Evolutionary conservation across 2,113 vertebrate species (phyloP).

Genomic region (Brachypodius melanocephalos): DNA sequence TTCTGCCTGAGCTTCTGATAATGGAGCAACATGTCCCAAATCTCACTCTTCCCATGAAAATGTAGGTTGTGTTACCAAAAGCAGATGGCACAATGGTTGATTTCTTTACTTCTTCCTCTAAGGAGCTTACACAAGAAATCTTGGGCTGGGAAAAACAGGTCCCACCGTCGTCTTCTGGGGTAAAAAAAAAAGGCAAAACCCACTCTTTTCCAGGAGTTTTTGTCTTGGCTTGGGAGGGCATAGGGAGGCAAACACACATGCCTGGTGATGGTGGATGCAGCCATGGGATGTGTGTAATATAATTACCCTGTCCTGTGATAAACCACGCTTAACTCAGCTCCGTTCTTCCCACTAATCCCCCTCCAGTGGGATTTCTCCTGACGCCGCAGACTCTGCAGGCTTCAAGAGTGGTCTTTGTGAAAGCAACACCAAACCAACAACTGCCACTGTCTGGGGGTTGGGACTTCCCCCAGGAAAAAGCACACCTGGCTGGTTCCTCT

Average conservation of each 20-base stretch:
- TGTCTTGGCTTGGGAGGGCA: not conserved
- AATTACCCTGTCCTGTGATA: not conserved
- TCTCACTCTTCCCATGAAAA: not conserved
- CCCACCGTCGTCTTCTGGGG: not conserved
- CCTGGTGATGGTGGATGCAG: not conserved
- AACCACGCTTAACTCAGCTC: not conserved
- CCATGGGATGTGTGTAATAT: not conserved
- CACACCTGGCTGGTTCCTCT: rapidly evolving
- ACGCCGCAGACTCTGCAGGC: rapidly evolving
- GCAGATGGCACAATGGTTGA: not conserved
- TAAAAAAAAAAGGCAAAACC: not conserved
- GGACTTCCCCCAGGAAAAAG: not conserved
- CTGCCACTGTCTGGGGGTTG: not conserved
- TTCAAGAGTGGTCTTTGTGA: not conserved
- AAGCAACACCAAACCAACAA: not conserved
- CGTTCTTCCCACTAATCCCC: not conserved
- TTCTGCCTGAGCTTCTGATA: not conserved
- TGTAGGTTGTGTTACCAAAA: not conserved
- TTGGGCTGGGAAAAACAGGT: not conserved
- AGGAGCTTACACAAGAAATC: not conserved
- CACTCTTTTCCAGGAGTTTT: not conserved
- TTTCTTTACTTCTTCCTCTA: not conserved
- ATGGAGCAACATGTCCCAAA: not conserved
- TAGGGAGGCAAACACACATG: not conserved
- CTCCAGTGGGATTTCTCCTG: not conserved